A percentile compares a stretch with the other conserved stretches of the same genome.
phyloP scores from a whole-genome alignment of 2,113 vertebrate species.

The Megalops atlanticus region DNA sequence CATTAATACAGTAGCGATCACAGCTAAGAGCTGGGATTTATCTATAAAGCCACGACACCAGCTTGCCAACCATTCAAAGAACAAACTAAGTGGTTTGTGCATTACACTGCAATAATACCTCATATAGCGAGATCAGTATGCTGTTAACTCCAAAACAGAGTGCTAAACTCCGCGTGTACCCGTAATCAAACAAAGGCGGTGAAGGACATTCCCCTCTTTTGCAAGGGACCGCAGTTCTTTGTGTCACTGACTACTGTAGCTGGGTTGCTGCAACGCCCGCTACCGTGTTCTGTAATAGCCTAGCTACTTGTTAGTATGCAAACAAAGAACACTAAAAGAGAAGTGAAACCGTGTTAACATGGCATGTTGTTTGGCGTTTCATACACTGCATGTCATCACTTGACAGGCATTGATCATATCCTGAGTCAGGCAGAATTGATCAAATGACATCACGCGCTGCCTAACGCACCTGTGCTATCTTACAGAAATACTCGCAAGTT shows the following conservation, averaged over 20 bases:
- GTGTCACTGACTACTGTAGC: conserved; percentile 44
- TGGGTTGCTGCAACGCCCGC: conserved; percentile 25
- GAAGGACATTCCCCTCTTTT: conserved; percentile 42
- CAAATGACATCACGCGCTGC: background rate
- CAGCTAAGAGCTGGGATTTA: background rate
- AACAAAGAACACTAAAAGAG: background rate
- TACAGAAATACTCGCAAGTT: background rate
- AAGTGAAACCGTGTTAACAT: conserved; percentile 16
- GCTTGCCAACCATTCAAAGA: background rate
- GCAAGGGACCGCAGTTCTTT: conserved; percentile 51
- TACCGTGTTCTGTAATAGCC: conserved; percentile 15
- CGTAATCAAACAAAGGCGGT: conserved; percentile 51
- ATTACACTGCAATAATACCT: background rate
- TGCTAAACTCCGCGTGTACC: background rate
- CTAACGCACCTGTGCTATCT: conserved; percentile 19
- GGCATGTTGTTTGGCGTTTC: background rate
- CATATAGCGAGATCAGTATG: background rate
- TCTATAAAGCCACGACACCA: background rate
- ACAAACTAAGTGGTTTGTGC: background rate
- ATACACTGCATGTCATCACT: background rate
- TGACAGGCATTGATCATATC: background rate
- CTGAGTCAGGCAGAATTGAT: background rate
- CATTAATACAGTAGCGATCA: background rate
- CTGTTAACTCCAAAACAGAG: background rate
- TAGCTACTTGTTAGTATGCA: background rate